Evolutionary conservation across 2,113 vertebrate species (phyloP).

Genomic region (Erinaceus europaeus): DNA sequence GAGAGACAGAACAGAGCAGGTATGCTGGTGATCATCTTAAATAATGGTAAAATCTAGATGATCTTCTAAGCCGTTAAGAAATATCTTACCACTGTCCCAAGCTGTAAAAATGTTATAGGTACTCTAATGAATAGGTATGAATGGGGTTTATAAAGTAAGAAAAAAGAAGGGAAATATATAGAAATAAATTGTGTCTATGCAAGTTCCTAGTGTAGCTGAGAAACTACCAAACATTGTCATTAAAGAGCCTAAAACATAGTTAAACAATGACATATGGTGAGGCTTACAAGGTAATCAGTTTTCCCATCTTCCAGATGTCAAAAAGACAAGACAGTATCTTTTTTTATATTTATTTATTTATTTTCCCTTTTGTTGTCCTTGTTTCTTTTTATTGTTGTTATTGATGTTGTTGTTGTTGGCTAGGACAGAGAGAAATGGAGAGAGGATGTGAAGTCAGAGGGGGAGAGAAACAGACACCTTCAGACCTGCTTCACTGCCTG

Average conservation of each 20-base stretch:
- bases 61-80: background rate
- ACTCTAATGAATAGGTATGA: background rate
- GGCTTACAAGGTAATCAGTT: background rate
- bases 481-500: no score
- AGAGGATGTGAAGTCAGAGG: no score
- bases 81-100: background rate
- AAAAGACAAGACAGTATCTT: background rate
- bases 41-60: background rate
- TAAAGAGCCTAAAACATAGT: background rate
- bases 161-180: background rate
- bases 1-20: conserved; percentile 85
- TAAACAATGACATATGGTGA: background rate
- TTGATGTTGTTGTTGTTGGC: no score
- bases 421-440: no score
- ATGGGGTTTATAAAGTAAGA: background rate
- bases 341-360: no score
- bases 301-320: background rate
- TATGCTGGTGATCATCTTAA: conserved; percentile 63
- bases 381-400: no score
- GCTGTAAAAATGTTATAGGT: background rate
- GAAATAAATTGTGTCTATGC: background rate
- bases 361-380: no score
- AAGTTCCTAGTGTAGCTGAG: background rate
- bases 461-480: no score
- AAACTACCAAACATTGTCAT: background rate